phyloP scores from a whole-genome alignment of 2,888 invertebrate genomes.

The Drosophila eohydei region DNA sequence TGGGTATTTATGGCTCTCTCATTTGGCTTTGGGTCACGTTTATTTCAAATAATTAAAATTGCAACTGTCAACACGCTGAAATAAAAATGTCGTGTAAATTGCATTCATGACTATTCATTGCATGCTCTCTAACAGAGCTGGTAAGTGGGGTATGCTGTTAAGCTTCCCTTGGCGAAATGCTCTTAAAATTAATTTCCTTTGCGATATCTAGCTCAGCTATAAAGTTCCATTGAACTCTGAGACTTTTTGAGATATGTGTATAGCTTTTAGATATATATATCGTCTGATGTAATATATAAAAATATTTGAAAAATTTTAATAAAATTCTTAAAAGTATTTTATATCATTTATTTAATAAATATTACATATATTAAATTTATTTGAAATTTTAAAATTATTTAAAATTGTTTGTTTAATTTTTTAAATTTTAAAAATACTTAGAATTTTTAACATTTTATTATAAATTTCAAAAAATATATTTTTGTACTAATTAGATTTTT shows the following conservation, averaged over 20 bases:
- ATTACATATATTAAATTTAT: too few species aligned
- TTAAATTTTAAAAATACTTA: too few species aligned
- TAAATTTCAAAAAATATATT: too few species aligned
- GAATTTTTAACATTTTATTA: too few species aligned
- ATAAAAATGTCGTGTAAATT: slow-evolving; percentile 22
- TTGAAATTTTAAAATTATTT: too few species aligned
- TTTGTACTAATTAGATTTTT: too few species aligned
- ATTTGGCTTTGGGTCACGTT: slow-evolving; percentile 61
- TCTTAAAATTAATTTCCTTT: not conserved
- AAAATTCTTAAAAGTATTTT: too few species aligned
- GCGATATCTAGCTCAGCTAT: not conserved
- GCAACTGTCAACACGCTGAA: slow-evolving; percentile 16
- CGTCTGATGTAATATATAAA: too few species aligned
- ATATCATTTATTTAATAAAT: too few species aligned
- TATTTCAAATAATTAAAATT: slow-evolving; percentile 59
- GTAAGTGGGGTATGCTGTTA: not conserved
- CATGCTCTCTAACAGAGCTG: slow-evolving; percentile 2
- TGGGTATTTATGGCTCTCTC: slow-evolving; percentile 17
- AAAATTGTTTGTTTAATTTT: too few species aligned
- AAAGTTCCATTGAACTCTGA: not conserved
- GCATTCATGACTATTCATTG: slow-evolving; percentile 9
- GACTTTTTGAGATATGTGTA: not conserved
- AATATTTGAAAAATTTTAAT: not conserved
- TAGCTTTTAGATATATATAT: too few species aligned
- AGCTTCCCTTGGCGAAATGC: too few species aligned